phyloP scores from a whole-genome alignment of 37 sponge, comb jelly and placozoan genomes.

The Ephydatia muelleri region DNA sequence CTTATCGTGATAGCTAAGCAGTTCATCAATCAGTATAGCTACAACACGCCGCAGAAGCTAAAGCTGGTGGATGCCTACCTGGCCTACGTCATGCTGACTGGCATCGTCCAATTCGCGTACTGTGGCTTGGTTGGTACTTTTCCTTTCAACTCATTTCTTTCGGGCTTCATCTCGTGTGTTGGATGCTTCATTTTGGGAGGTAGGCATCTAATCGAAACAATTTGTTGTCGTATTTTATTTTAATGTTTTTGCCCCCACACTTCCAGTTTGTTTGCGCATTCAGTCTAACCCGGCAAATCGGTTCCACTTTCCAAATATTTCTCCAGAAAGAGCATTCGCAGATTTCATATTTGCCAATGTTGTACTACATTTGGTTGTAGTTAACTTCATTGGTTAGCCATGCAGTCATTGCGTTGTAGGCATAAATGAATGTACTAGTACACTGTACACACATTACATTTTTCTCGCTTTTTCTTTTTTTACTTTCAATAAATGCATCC shows the following conservation, averaged over 20 bases:
- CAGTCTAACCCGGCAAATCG: conserved; percentile 91
- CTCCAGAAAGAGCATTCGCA: conserved; percentile 96
- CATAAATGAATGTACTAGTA: not conserved
- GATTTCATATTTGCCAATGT: conserved; percentile 95
- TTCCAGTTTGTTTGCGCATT: conserved; percentile 92
- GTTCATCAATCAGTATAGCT: conserved; percentile 25
- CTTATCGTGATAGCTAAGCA: conserved; percentile 33
- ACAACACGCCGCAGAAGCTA: conserved; percentile 86
- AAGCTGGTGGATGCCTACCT: conserved; percentile 96
- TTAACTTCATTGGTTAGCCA: conserved; percentile 91
- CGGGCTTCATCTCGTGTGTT: conserved; percentile 98
- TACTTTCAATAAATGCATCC: not conserved
- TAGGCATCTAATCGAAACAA: conserved; percentile 21
- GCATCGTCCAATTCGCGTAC: conserved; percentile 94
- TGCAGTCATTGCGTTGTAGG: not conserved
- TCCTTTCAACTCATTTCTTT: conserved; percentile 98
- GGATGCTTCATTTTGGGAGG: conserved; percentile 95
- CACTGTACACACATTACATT: not conserved
- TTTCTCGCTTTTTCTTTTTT: not conserved
- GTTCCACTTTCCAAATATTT: conserved; percentile 81
- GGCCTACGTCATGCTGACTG: conserved; percentile 91
- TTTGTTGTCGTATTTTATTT: not conserved
- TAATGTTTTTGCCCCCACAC: not conserved
- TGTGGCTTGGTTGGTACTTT: conserved; percentile 96
- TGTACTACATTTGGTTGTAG: conserved; percentile 94